Conservation (phyloP, 2,113 vertebrate species). For the Psilopogon haemacephalus region DNA sequence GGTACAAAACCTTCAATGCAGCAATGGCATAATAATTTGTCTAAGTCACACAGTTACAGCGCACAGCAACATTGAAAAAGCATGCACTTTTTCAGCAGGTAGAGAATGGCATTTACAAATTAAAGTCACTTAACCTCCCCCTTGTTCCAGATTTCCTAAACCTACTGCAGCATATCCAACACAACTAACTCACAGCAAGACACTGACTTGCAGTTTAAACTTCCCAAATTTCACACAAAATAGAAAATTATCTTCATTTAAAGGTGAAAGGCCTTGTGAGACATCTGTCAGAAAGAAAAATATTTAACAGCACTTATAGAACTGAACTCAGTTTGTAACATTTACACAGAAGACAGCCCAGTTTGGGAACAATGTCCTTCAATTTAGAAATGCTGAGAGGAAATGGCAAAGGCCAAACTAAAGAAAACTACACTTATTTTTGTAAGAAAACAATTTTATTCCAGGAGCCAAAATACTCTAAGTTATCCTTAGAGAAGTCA, state of each 20-base stretch:
- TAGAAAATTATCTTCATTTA: neutral
- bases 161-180: neutral
- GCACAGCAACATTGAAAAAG: neutral
- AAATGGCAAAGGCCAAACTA: constrained; percentile 5
- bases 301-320: neutral
- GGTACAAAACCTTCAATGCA: neutral
- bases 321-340: neutral
- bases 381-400: constrained; percentile 27
- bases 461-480: neutral
- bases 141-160: neutral
- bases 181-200: neutral
- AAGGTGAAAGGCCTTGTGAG: neutral
- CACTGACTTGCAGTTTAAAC: neutral
- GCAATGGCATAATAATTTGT: neutral
- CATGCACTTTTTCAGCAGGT: neutral
- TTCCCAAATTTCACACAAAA: neutral
- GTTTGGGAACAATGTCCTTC: neutral
- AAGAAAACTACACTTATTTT: neutral
- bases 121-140: neutral
- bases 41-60: neutral
- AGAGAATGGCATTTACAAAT: neutral
- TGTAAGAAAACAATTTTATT: neutral
- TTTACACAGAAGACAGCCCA: neutral
- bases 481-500: neutral
- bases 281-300: neutral